Base-by-base conservation (phyloP, 2,113 vertebrate species). In the Archocentrus centrarchus region DNA sequence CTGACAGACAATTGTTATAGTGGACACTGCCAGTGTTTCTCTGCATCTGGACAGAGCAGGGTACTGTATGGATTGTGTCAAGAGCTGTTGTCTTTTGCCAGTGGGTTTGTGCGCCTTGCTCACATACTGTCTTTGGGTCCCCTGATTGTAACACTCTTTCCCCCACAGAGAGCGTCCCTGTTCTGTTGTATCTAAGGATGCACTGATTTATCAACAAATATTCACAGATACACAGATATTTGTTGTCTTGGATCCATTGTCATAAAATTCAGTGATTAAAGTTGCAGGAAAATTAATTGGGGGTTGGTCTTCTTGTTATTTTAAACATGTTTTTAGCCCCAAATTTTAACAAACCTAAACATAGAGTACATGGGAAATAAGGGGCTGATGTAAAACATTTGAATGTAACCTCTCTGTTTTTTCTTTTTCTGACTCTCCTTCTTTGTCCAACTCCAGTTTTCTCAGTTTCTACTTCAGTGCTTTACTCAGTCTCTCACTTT, bases 1-100 rank as follows among this genome's bases (percentile, higher is more conserved):
- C 39, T 58, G 8, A 57, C 41, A 77, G 75, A 73, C 70, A 76
- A 15, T 64, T 32, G 47, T 76, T 41, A 27, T 24, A 17, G 3
- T 77, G 70, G 35, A 80, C 35, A 11, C 22, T 59, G 61, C 27
- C 68, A 17, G 53, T 20, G 39, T 83, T 78, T 82, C 83, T 78
- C 89, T 39, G 66, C 79, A 78, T 89, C 70, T 85, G 79, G 73
- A 39, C 77, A 30, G 37, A 79, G 64, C 44, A 18, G 63, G 64
- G 62, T 73, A 68, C 41, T 68, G 39, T 68, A 37, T 79, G 80
- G 78, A 79, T 86, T 78, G 59, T 24, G 61, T 50, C 44, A n/a
- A 32, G 47, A 81, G 88, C 88, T 93, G 88, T 70, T 83, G 37
- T 59, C 50, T 89, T 86, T 87, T 37, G 44, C 50, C 35, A 30